These are phyloP conservation scores for Gavialis gangeticus DNA, from an alignment of 2,113 vertebrate species.

Conservation along the genomic window DNA sequence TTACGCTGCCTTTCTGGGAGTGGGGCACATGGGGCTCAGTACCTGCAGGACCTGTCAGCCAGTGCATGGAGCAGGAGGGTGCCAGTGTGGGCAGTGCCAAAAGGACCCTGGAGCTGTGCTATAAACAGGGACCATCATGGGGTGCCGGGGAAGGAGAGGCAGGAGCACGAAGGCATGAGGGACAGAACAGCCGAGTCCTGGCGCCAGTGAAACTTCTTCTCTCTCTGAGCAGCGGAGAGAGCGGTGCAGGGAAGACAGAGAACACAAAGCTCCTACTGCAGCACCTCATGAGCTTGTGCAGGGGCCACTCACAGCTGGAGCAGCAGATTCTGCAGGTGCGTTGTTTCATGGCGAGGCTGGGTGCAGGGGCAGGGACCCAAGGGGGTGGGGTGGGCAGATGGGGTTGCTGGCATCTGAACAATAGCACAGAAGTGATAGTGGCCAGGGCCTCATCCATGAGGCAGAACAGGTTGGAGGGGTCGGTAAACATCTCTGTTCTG, in stretches of 20 bases:
- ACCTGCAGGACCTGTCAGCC: accelerated
- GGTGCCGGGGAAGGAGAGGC: not conserved
- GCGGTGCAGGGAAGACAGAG: constrained; percentile 85
- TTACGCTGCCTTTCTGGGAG: not conserved
- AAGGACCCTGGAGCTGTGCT: not conserved
- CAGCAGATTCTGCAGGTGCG: constrained; percentile 84
- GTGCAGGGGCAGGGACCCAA: not conserved
- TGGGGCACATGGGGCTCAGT: not conserved
- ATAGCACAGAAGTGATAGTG: not conserved
- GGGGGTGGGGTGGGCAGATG: too few relatives aligned
- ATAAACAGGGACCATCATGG: not conserved
- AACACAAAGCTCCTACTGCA: constrained; percentile 80
- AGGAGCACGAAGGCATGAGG: not conserved
- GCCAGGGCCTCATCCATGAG: not conserved
- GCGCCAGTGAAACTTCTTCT: not conserved
- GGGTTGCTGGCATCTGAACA: not conserved
- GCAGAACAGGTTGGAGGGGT: not conserved
- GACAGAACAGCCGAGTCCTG: not conserved
- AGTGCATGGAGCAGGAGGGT: not conserved
- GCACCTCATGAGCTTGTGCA: constrained; percentile 82
- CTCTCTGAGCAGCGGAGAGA: constrained; percentile 79
- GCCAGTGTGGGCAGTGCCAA: not conserved
- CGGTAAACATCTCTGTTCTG: not conserved
- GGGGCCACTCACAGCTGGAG: constrained; percentile 80
- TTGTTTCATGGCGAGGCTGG: not conserved